phyloP scores from a whole-genome alignment of 2,888 invertebrate species.

The Cataglyphis cursor region DNA sequence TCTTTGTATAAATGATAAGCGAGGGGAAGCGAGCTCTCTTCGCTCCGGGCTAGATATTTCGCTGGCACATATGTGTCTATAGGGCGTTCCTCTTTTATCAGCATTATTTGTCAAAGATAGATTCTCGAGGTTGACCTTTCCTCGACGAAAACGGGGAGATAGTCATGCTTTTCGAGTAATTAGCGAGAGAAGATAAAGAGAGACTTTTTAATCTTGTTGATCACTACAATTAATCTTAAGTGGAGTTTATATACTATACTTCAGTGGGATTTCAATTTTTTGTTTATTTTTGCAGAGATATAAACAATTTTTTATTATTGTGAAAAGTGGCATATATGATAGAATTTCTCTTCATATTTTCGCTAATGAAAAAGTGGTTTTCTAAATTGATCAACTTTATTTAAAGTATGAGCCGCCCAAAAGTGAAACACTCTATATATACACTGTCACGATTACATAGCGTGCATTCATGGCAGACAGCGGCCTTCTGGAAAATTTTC shows the following conservation, averaged over 20 bases:
- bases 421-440: constrained; percentile 9
- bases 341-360: constrained; percentile 4
- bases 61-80: constrained; percentile 8
- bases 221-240: constrained; percentile 5
- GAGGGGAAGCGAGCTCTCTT: constrained; percentile 64
- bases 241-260: background rate
- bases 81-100: background rate
- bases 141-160: background rate
- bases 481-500: constrained; percentile 69
- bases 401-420: constrained; percentile 11
- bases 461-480: constrained; percentile 10
- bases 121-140: background rate
- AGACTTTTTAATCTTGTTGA: background rate
- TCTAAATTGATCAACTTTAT: background rate
- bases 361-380: background rate
- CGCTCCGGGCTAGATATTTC: constrained; percentile 57
- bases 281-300: background rate
- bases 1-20: constrained; percentile 25
- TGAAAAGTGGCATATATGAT: background rate
- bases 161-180: background rate
- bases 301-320: background rate
- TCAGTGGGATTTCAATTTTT: background rate
- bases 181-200: background rate
- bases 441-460: background rate
- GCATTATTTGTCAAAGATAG: background rate